These are phyloP conservation scores for Coleophora deauratella DNA, from an alignment of 2,888 invertebrate genomes.

Conservation along the genomic window DNA sequence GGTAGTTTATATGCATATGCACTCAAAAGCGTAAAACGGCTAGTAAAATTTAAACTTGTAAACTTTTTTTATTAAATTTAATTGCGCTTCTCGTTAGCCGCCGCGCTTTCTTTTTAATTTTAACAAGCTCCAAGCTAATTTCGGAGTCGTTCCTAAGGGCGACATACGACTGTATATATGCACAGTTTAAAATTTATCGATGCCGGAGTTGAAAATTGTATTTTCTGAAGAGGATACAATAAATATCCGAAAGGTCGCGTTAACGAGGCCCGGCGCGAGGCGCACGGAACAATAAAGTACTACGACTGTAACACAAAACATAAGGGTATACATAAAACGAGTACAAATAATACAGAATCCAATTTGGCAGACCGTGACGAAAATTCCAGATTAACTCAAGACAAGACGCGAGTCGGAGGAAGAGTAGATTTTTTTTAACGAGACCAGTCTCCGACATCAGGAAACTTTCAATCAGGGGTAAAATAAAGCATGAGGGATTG, in stretches of 20 bases:
- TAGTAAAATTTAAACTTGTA: neutral
- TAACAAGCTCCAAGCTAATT: constrained; percentile 14
- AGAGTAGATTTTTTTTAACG: too few relatives aligned
- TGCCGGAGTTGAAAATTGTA: constrained; percentile 65
- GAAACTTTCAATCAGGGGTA: neutral
- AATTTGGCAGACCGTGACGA: constrained; percentile 33
- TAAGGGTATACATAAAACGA: constrained; percentile 36
- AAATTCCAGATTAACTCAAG: neutral
- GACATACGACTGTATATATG: constrained; percentile 35
- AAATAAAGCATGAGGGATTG: constrained; percentile 1
- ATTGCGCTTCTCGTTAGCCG: constrained; percentile 12
- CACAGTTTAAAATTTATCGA: constrained; percentile 50
- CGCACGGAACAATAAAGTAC: constrained; percentile 63
- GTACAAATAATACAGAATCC: constrained; percentile 34
- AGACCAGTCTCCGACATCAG: constrained; percentile 15
- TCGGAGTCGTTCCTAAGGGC: constrained; percentile 24
- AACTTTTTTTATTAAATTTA: constrained; percentile 1
- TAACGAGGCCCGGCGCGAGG: constrained; percentile 63
- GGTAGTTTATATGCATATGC: too few relatives aligned
- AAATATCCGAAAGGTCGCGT: constrained; percentile 69
- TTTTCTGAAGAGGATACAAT: constrained; percentile 69
- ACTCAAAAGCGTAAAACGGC: too few relatives aligned
- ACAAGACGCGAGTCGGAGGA: neutral
- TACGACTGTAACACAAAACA: constrained; percentile 49
- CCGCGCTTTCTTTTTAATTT: constrained; percentile 11